Conservation (phyloP, 2,888 invertebrate species). For the Petrolisthes manimaculis region DNA sequence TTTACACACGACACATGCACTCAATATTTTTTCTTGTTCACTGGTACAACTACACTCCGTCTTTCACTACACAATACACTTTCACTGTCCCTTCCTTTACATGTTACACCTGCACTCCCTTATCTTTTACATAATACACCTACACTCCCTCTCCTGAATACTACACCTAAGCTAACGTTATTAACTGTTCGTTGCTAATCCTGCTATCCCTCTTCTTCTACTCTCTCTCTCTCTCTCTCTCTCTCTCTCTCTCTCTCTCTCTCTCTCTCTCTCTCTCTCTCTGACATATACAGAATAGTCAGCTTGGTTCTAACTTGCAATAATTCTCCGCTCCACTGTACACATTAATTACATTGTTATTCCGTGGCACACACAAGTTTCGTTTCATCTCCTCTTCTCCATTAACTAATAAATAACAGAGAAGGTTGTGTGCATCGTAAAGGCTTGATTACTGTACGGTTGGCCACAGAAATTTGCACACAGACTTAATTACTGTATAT, state of each 20-base stretch:
- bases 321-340: no score
- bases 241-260: conserved; percentile 1
- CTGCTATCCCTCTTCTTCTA: not conserved
- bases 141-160: not conserved
- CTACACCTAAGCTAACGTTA: not conserved
- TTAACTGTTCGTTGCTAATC: not conserved
- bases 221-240: not conserved
- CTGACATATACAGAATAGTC: not conserved
- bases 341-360: no score
- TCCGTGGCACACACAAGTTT: no score
- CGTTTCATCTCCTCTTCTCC: no score
- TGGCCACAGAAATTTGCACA: no score
- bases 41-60: not conserved
- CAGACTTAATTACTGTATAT: no score
- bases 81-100: not conserved
- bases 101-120: not conserved
- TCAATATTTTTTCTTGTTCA: not conserved
- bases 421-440: no score
- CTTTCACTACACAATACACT: not conserved
- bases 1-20: no score
- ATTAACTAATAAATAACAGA: no score
- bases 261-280: not conserved
- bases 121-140: not conserved
- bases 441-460: no score
- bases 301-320: no score